Conservation (phyloP, 2,888 invertebrate genomes). For the Andrena bucephala region DNA sequence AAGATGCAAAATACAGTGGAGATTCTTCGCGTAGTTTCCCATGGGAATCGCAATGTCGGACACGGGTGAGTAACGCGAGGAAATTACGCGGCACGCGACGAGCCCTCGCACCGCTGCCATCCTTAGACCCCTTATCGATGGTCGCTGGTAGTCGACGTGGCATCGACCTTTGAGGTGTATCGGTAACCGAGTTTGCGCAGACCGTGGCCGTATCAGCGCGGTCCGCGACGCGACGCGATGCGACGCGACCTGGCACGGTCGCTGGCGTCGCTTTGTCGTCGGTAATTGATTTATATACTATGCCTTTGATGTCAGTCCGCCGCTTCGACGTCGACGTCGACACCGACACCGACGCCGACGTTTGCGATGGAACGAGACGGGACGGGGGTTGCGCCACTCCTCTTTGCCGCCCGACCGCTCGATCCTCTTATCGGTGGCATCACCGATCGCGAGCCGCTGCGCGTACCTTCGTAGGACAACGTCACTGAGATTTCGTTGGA, state of each 20-base stretch:
- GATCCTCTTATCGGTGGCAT: slow-evolving; percentile 57
- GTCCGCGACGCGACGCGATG: slow-evolving; percentile 1
- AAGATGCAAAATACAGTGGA: background rate
- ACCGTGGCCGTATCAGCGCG: slow-evolving; percentile 66
- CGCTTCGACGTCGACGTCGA: slow-evolving; percentile 59
- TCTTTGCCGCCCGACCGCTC: background rate
- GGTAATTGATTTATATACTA: slow-evolving; percentile 80
- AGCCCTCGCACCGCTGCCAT: slow-evolving; percentile 1
- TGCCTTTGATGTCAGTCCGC: slow-evolving; percentile 77
- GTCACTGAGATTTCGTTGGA: background rate
- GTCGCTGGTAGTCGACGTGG: slow-evolving; percentile 55
- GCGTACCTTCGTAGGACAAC: slow-evolving; percentile 10
- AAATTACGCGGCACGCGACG: slow-evolving; percentile 13
- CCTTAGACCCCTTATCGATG: slow-evolving; percentile 14
- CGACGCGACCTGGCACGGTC: slow-evolving; percentile 52
- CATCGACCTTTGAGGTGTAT: slow-evolving; percentile 72
- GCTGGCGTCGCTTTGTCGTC: slow-evolving; percentile 78
- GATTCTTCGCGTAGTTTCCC: background rate
- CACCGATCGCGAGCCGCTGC: slow-evolving; percentile 37
- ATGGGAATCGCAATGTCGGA: background rate
- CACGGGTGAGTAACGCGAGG: background rate
- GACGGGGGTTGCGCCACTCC: background rate
- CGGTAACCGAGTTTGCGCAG: slow-evolving; percentile 78
- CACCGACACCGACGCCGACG: slow-evolving; percentile 32
- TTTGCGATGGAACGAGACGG: slow-evolving; percentile 35